These are phyloP conservation scores for Gallinago paraguaiae DNA, from an alignment of 2,113 vertebrate genomes.

Conservation along the genomic window DNA sequence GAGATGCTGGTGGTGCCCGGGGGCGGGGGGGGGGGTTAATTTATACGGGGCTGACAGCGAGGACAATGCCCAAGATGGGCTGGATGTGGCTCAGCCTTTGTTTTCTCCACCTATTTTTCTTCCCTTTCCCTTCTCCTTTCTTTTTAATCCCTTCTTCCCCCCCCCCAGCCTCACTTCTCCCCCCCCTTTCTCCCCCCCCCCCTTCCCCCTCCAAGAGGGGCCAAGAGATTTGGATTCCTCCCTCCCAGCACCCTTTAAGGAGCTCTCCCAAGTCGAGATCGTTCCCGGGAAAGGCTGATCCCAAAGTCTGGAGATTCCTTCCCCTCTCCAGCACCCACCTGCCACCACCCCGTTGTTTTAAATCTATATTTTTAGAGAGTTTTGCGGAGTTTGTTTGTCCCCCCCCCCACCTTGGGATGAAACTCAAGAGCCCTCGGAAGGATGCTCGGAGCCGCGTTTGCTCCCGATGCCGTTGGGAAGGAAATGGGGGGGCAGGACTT, in stretches of 20 bases:
- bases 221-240: background rate
- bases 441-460: background rate
- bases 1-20: too few species aligned
- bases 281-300: background rate
- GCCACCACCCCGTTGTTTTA: accelerated
- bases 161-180: background rate
- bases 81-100: background rate
- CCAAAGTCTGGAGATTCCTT: background rate
- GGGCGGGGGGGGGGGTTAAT: background rate
- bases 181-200: background rate
- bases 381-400: too few species aligned
- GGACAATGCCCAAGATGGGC: background rate
- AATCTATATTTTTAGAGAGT: background rate
- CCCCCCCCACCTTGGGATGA: background rate
- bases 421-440: background rate
- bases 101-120: background rate
- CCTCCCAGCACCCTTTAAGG: background rate
- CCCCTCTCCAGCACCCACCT: background rate
- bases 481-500: background rate
- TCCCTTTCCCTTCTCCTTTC: background rate
- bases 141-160: background rate
- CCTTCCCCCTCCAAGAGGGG: background rate
- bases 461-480: background rate
- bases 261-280: background rate
- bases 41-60: background rate